Percentiles rank a stretch among this genome's conserved stretches.
These are phyloP conservation scores for Acrocephalus arundinaceus DNA, from an alignment of 2,113 vertebrate genomes.

Conservation along the genomic window DNA sequence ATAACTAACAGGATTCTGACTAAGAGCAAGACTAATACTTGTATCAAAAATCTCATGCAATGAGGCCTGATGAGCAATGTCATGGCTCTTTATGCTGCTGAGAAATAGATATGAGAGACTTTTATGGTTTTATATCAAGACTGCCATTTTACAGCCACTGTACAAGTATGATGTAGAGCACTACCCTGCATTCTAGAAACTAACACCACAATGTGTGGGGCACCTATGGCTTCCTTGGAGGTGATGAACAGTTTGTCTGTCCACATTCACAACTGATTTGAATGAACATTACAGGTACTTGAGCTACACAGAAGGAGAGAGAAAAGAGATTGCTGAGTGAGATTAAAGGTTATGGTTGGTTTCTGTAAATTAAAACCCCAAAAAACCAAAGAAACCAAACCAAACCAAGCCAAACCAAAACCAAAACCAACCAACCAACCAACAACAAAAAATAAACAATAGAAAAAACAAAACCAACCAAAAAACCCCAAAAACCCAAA, in stretches of 20 bases:
- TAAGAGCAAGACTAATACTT: background rate
- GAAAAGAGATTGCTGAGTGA: background rate
- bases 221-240: background rate
- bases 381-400: background rate
- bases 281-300: background rate
- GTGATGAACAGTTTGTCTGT: background rate
- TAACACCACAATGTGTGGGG: accelerated
- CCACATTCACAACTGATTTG: background rate
- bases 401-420: background rate
- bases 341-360: background rate
- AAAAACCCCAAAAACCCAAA: background rate
- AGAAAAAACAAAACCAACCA: background rate
- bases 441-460: background rate
- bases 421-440: background rate
- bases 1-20: background rate
- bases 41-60: background rate
- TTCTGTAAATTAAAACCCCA: background rate
- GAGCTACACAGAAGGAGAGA: background rate
- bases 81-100: background rate
- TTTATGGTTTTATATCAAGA: background rate
- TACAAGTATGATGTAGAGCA: background rate
- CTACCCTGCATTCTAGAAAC: background rate
- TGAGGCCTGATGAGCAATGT: background rate
- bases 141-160: background rate
- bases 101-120: background rate